phyloP scores from a whole-genome alignment of 2,113 vertebrate genomes.

The Elanus axillaris region DNA sequence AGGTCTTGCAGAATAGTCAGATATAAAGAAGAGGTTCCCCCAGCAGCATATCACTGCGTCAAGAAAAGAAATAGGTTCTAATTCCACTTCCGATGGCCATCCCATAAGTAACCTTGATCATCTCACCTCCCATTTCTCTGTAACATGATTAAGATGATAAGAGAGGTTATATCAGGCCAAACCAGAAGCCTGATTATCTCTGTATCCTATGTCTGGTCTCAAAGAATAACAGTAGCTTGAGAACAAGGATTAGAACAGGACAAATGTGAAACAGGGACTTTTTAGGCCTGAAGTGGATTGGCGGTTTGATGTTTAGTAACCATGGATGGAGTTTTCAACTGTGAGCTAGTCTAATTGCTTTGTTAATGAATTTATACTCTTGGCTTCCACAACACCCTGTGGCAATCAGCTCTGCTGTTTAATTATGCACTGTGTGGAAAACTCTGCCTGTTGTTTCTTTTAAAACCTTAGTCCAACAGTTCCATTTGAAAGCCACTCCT shows the following conservation, averaged over 20 bases:
- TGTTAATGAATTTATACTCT: background rate
- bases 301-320: background rate
- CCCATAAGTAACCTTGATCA: background rate
- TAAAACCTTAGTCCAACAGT: background rate
- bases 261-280: background rate
- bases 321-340: background rate
- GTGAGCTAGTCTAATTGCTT: slow-evolving; percentile 15
- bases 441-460: background rate
- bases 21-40: background rate
- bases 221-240: background rate
- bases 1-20: background rate
- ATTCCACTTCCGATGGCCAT: background rate
- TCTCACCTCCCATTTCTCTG: background rate
- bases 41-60: background rate
- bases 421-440: background rate
- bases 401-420: background rate
- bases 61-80: background rate
- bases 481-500: background rate
- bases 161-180: background rate
- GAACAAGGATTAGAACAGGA: background rate
- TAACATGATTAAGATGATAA: background rate
- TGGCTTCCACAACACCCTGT: background rate
- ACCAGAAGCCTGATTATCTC: background rate
- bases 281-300: background rate
- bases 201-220: background rate